These are phyloP conservation scores for Eleutherodactylus coqui DNA, from an alignment of 2,797 vertebrate species.

Conservation along the genomic window DNA sequence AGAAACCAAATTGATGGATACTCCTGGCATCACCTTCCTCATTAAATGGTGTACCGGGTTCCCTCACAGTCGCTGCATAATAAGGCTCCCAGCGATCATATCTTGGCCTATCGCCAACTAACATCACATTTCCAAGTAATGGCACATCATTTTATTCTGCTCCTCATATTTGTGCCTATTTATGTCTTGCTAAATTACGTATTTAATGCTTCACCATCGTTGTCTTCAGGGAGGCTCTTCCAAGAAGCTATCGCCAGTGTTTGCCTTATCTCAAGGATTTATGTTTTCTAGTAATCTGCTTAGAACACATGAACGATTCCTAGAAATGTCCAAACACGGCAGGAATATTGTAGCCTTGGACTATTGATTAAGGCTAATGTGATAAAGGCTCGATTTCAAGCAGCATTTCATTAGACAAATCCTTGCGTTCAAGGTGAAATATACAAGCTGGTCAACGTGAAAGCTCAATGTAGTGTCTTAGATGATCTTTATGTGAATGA, in stretches of 20 bases:
- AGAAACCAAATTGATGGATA: background rate
- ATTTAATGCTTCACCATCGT: background rate
- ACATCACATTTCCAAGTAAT: background rate
- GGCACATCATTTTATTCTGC: background rate
- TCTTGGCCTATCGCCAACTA: background rate
- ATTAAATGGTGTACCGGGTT: background rate
- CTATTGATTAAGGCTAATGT: conserved; percentile 29
- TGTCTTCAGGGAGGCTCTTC: conserved; percentile 13
- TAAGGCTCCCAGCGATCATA: background rate
- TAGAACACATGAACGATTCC: conserved; percentile 44
- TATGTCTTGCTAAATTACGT: background rate
- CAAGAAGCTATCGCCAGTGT: background rate
- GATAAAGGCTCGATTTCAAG: conserved; percentile 33
- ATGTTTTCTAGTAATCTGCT: conserved; percentile 25
- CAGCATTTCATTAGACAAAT: background rate
- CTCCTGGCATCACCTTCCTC: background rate
- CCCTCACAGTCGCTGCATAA: background rate
- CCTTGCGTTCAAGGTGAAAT: background rate
- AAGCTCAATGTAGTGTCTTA: background rate
- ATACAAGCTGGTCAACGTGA: background rate
- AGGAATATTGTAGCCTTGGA: conserved; percentile 19
- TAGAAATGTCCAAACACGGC: conserved; percentile 23
- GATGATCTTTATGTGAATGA: background rate
- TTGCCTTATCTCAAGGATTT: conserved; percentile 37
- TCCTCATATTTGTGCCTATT: conserved; percentile 1